phyloP scores from a whole-genome alignment of 2,797 vertebrate genomes.

The Myotis pilosus region DNA sequence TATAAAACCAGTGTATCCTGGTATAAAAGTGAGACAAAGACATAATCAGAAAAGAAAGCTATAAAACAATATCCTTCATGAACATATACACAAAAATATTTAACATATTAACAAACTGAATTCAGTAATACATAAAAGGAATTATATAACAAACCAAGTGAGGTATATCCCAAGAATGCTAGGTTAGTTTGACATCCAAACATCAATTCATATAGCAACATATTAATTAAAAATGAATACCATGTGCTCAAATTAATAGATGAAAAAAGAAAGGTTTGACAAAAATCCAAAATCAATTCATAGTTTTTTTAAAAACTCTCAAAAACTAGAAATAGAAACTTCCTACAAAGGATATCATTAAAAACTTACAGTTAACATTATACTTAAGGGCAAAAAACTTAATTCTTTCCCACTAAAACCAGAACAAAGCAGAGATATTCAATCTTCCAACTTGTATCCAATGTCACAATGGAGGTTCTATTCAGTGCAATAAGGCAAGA shows the following conservation, averaged over 20 bases:
- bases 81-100: background rate
- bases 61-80: background rate
- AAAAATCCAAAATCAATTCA: background rate
- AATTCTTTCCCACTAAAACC: background rate
- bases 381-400: background rate
- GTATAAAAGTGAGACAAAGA: background rate
- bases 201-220: background rate
- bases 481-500: background rate
- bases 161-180: background rate
- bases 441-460: background rate
- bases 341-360: background rate
- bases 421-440: background rate
- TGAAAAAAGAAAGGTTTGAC: background rate
- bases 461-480: background rate
- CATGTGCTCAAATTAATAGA: background rate
- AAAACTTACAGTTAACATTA: background rate
- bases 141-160: background rate
- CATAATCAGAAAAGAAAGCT: background rate
- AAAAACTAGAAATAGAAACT: background rate
- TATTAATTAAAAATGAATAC: background rate
- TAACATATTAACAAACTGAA: background rate
- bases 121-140: background rate
- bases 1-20: background rate
- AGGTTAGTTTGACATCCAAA: background rate
- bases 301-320: background rate